Evolutionary conservation across 2,888 invertebrate genomes (phyloP).

Genomic region (Acrobeloides nanus): DNA sequence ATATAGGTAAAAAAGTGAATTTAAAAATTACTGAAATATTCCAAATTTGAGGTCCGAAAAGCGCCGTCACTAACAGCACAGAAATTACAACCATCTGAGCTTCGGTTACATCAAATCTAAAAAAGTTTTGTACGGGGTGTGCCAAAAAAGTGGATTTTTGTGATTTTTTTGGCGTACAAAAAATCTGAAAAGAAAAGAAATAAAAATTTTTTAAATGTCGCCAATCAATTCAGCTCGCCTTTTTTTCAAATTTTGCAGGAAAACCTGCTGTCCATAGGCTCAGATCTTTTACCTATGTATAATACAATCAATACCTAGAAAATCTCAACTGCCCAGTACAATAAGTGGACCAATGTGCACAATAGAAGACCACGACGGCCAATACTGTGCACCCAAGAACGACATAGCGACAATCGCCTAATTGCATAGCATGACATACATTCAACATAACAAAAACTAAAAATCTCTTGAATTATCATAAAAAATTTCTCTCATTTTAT

Average conservation of each 20-base stretch:
- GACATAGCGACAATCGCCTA: slow-evolving; percentile 78
- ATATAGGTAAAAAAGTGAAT: slow-evolving; percentile 77
- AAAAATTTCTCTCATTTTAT: slow-evolving; percentile 17
- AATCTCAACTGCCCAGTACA: slow-evolving; percentile 70
- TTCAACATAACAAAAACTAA: slow-evolving; percentile 82
- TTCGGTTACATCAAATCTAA: slow-evolving; percentile 83
- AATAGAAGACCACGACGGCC: slow-evolving; percentile 90
- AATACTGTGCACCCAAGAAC: slow-evolving; percentile 91
- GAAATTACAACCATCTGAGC: slow-evolving; percentile 86
- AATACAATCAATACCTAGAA: slow-evolving; percentile 56
- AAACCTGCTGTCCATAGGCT: no score
- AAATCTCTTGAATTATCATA: background rate
- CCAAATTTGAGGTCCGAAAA: slow-evolving; percentile 82
- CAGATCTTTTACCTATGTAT: no score
- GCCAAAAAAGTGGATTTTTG: no score
- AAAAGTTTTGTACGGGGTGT: slow-evolving; percentile 15
- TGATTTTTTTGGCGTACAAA: no score
- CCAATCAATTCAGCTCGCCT: no score
- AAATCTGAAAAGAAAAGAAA: no score
- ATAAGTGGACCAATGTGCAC: slow-evolving; percentile 99
- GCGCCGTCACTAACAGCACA: slow-evolving; percentile 76
- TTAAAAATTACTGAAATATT: slow-evolving; percentile 69
- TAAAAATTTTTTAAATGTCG: no score
- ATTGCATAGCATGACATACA: slow-evolving; percentile 83
- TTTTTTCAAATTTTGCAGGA: no score